Evolutionary conservation across 1,140 invertebrate genomes (phyloP).

Genomic region (Saccostrea glomerata): DNA sequence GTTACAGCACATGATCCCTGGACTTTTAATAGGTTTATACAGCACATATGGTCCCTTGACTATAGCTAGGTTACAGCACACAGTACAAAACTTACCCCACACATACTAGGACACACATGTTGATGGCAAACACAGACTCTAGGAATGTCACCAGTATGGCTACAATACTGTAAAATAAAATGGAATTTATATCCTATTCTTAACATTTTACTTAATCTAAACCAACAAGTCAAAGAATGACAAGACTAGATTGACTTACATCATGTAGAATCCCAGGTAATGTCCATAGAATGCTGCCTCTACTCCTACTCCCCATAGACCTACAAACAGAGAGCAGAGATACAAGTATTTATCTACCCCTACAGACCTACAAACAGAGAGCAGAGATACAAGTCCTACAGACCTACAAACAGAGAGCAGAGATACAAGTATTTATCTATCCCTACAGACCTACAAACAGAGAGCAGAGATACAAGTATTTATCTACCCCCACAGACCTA

Average conservation of each 20-base stretch:
- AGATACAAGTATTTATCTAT: too few relatives aligned
- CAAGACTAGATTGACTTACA: conserved; percentile 54
- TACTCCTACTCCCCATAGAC: conserved; percentile 63
- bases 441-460: too few relatives aligned
- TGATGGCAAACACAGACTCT: conserved; percentile 65
- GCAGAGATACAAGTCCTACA: too few relatives aligned
- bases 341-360: conserved; percentile 22
- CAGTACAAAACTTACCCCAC: conserved; percentile 54
- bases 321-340: conserved; percentile 39
- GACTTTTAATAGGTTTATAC: too few relatives aligned
- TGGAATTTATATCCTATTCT: background rate
- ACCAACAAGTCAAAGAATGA: background rate
- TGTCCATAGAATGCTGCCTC: conserved; percentile 64
- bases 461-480: too few relatives aligned
- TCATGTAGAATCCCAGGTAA: conserved; percentile 62
- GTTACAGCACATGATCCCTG: too few relatives aligned
- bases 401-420: too few relatives aligned
- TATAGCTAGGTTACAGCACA: too few relatives aligned
- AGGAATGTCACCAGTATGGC: conserved; percentile 58
- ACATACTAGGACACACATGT: conserved; percentile 61
- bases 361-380: conserved; percentile 56
- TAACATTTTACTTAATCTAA: too few relatives aligned
- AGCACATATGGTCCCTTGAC: too few relatives aligned
- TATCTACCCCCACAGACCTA: too few relatives aligned
- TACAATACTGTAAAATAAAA: conserved; percentile 55